Base-by-base conservation (phyloP, 2,888 invertebrate species). In the Drymonia ruficornis region DNA sequence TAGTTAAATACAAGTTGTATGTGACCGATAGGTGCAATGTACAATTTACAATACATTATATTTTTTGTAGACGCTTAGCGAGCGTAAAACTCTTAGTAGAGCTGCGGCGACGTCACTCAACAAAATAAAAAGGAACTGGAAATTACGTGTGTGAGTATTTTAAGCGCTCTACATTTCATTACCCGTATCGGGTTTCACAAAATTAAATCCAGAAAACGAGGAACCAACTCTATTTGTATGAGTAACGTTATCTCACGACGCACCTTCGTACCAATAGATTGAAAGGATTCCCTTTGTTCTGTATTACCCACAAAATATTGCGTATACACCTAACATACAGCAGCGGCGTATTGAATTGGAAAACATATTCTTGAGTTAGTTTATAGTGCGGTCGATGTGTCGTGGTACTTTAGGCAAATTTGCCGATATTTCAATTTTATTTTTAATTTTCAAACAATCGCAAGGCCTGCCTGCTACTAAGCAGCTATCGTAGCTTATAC, bases 281-380 rank as follows among this genome's bases (percentile, higher is more conserved):
- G 65, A 65, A 62, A 64, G 65, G 71, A 69, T 69, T 64, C 62
- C 63, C 59, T 66, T 73, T 74, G 67, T 72, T 71, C 63, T 58
- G 59, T 56, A 56, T 61, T 53, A 63, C 56, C 58, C 61, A 61
- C 71, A 67, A 73, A 75, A 78, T 75, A 74, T 73, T 65, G 70
- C 63, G 50, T 63, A 63, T 53, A 58, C 50, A 56, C 13, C 31
- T 11, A 11, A 60, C 46, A 61, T 61, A 61, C 59, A 55, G 60
- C 49, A 61, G 64, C 54, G 53, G 61, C 59, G 70, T 76, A 79
- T 76, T 74, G 72, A 70, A 72, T 70, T 67, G 76, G 73, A 76
- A 80, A 78, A 77, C 67, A 71, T 74, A 75, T 77, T 74, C 65
- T 59, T 62, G 61, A 63, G 59, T 61, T 44, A 50, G 55, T 19